Evolutionary conservation across 2,888 invertebrate species (phyloP), one percentile per base, ranked within the genome.

Genomic region (Drosophila robusta): DNA sequence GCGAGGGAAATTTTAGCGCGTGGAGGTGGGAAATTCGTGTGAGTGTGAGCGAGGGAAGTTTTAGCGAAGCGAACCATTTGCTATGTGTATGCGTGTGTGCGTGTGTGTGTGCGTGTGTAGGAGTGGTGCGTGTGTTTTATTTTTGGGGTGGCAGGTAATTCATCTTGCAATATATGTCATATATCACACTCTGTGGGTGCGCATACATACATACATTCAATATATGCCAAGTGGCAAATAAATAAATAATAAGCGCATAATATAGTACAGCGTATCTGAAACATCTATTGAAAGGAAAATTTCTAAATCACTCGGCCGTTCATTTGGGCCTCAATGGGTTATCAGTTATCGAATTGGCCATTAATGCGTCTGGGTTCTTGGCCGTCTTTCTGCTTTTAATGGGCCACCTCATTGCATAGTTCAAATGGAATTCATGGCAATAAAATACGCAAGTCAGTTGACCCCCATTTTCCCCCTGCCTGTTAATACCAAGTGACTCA

Each of bases 121-220:
- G 16, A 16, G 18, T 51, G 50, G 50, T 38, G 38, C 46, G 7
- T 50, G 68, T 57, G 58, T 44, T 51, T 55, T 64, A 78, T 80
- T 76, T 83, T 87, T 68, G 87, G 87, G 87, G 81, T 81, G 80
- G 71, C 75, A 69, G 65, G 84, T 71, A 75, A 81, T 81, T 70
- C 80, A 75, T 85, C 82, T 82, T 62, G 60, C 58, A 50, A 74
- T 76, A 78, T 78, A 74, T 67, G 75, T 67, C 74, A 66, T 76
- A 78, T 54, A 78, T 76, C 55, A 78, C 45, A 42, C 47, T 11
- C 45, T 54, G 54, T 54, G 54, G 18, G 18, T 38, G 26, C 45
- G 29, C 52, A 29, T 54, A 54, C 32, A 55, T 34, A 18, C 34
- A 41, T 45, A 22, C 16, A 22, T 4, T 39, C 38, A 11, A 41